A percentile compares a stretch with the other conserved stretches of the same genome.
These are phyloP conservation scores for Ectemnius continuus DNA, from an alignment of 2,888 invertebrate genomes.

Conservation along the genomic window DNA sequence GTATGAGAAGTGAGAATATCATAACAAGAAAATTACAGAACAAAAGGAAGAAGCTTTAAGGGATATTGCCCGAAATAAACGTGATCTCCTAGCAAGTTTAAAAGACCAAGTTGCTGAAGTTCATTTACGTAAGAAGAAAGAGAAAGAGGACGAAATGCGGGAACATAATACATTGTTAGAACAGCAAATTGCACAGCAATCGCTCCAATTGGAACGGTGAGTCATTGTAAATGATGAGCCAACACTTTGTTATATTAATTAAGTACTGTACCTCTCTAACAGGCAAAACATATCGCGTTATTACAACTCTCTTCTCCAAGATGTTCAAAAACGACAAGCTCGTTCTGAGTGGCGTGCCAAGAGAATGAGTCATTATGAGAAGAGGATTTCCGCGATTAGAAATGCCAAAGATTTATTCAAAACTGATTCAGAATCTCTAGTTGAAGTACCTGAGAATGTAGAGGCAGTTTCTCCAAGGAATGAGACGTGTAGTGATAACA, in stretches of 20 bases:
- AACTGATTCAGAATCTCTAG: background rate
- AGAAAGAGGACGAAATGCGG: slow-evolving; percentile 12
- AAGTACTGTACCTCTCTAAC: background rate
- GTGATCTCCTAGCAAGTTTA: slow-evolving; percentile 63
- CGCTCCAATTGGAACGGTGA: background rate
- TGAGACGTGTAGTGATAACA: background rate
- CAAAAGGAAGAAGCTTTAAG: slow-evolving; percentile 61
- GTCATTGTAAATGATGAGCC: slow-evolving; percentile 36
- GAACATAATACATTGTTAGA: slow-evolving; percentile 12
- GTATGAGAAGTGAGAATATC: background rate
- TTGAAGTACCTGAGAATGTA: background rate
- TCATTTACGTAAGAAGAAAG: slow-evolving; percentile 44
- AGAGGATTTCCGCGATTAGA: slow-evolving; percentile 53
- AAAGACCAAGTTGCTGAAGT: slow-evolving; percentile 65
- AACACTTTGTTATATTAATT: background rate
- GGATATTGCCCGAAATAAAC: slow-evolving; percentile 63
- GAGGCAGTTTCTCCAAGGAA: background rate
- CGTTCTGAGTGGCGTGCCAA: slow-evolving; percentile 82
- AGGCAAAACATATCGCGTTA: slow-evolving; percentile 79
- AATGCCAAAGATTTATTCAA: background rate
- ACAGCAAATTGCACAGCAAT: background rate
- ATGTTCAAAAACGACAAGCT: slow-evolving; percentile 80
- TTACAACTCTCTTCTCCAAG: slow-evolving; percentile 82
- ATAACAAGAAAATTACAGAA: slow-evolving; percentile 36
- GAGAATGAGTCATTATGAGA: slow-evolving; percentile 71